Percentiles rank a stretch among this genome's conserved stretches.
phyloP scores from a whole-genome alignment of 2,797 vertebrate species.

The Bothrops alternatus region DNA sequence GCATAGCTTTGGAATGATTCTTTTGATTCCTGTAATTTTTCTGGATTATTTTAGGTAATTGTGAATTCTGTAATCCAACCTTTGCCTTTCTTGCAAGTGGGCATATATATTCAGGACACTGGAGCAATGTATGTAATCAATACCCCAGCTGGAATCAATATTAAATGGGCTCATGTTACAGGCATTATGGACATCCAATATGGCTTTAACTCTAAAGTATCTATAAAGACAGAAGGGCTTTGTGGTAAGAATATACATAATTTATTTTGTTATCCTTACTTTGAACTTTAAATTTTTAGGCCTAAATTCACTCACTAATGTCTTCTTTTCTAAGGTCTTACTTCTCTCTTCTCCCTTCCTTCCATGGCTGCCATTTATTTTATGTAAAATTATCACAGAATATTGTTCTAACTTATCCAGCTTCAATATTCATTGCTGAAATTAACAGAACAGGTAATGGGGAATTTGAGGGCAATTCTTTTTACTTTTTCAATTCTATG shows the following conservation, averaged over 20 bases:
- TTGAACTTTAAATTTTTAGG: background rate
- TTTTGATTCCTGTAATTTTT: slow-evolving; percentile 28
- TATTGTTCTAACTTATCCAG: background rate
- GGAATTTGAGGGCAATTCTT: background rate
- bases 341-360: background rate
- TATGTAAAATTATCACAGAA: background rate
- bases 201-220: slow-evolving; percentile 74
- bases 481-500: background rate
- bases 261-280: slow-evolving; percentile 7
- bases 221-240: slow-evolving; percentile 85
- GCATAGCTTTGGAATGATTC: background rate
- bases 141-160: slow-evolving; percentile 86
- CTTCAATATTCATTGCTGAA: background rate
- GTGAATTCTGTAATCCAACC: slow-evolving; percentile 84
- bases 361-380: background rate
- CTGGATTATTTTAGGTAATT: slow-evolving; percentile 78
- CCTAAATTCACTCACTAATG: slow-evolving; percentile 12
- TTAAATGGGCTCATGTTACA: slow-evolving; percentile 97
- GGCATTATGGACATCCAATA: slow-evolving; percentile 94
- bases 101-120: slow-evolving; percentile 89
- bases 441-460: background rate
- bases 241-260: slow-evolving; percentile 80
- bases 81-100: slow-evolving; percentile 85
- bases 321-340: background rate
- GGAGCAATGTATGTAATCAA: slow-evolving; percentile 92